Evolutionary conservation across 2,797 vertebrate genomes (phyloP).

Genomic region (Garrulus glandarius): DNA sequence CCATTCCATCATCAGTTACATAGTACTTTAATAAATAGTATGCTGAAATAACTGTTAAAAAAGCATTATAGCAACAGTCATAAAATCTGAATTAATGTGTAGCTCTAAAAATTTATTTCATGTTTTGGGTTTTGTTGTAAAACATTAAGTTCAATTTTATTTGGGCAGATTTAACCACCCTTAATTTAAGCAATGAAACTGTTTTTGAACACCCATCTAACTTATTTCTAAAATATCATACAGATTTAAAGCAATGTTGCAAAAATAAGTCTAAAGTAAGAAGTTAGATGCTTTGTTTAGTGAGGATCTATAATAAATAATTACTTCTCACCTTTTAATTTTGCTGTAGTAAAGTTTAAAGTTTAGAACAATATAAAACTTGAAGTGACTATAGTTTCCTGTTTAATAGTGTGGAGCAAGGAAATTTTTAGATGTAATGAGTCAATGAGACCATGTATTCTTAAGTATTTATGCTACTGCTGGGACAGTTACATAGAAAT

Average conservation of each 20-base stretch:
- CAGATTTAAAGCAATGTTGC: not conserved
- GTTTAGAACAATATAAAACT: not conserved
- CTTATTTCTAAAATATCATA: not conserved
- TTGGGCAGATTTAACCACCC: not conserved
- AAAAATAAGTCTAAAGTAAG: not conserved
- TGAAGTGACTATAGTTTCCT: not conserved
- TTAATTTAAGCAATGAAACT: not conserved
- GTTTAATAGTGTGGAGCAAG: not conserved
- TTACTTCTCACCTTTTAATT: not conserved
- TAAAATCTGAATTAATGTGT: not conserved
- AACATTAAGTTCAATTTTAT: not conserved
- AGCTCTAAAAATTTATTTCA: not conserved
- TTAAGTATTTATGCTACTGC: not conserved
- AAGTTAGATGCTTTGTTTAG: not conserved
- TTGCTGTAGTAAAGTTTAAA: not conserved
- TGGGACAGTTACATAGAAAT: not conserved
- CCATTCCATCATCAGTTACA: not conserved
- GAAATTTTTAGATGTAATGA: not conserved
- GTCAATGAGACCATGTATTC: not conserved
- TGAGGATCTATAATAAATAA: not conserved
- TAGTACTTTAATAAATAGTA: not conserved
- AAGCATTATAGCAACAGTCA: not conserved
- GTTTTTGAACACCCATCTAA: not conserved
- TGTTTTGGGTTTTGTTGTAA: not conserved
- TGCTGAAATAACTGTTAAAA: not conserved